Evolutionary conservation across 1,140 invertebrate genomes (phyloP).

Genomic region (Saccostrea cuccullata): DNA sequence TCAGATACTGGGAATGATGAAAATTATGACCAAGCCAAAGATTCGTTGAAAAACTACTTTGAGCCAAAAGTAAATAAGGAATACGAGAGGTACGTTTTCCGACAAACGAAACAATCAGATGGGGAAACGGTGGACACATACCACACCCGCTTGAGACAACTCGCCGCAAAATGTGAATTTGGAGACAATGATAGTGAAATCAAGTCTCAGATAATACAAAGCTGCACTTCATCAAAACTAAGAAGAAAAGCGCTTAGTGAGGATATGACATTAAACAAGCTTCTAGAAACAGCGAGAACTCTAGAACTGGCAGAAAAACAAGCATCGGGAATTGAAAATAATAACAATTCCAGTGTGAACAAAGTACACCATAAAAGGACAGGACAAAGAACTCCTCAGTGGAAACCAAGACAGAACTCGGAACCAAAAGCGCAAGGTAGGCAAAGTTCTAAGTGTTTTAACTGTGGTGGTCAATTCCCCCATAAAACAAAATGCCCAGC

Average conservation of each 20-base stretch:
- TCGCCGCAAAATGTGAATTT: slow-evolving; percentile 54
- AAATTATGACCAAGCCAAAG: slow-evolving; percentile 44
- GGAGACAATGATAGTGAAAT: slow-evolving; percentile 49
- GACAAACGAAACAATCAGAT: slow-evolving; percentile 48
- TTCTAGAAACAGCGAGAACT: not conserved
- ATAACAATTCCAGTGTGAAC: no score
- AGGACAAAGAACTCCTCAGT: not conserved
- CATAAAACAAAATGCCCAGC: slow-evolving; percentile 45
- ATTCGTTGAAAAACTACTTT: slow-evolving; percentile 49
- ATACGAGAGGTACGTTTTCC: slow-evolving; percentile 50
- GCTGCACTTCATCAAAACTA: slow-evolving; percentile 49
- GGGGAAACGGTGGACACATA: slow-evolving; percentile 51
- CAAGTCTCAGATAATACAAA: slow-evolving; percentile 57
- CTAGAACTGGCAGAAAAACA: slow-evolving; percentile 20
- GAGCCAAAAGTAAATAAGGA: slow-evolving; percentile 76
- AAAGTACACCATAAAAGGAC: no score
- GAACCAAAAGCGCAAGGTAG: not conserved
- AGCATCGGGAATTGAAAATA: not conserved
- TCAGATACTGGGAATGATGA: not conserved
- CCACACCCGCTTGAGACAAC: slow-evolving; percentile 48
- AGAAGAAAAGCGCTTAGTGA: slow-evolving; percentile 53
- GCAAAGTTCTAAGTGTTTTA: slow-evolving; percentile 40
- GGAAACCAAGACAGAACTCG: not conserved
- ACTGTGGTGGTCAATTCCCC: slow-evolving; percentile 51
- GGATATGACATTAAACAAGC: slow-evolving; percentile 15